These are phyloP conservation scores for Acrobasis repandana DNA, from an alignment of 2,888 invertebrate species.

Conservation along the genomic window DNA sequence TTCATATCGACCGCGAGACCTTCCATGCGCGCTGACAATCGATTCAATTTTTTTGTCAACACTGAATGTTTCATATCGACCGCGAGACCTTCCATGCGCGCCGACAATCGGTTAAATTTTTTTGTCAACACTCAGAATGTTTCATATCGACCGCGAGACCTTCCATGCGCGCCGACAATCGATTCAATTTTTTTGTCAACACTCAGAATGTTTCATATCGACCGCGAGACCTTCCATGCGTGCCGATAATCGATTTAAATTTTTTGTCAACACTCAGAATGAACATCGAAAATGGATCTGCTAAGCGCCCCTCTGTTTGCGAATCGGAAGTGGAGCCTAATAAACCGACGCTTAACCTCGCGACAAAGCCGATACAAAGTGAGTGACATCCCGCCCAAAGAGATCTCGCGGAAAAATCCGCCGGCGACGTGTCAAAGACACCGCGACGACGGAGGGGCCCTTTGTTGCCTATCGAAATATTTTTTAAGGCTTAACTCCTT, in stretches of 20 bases:
- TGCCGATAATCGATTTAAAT: too few relatives aligned
- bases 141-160: slow-evolving; percentile 73
- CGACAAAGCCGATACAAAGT: slow-evolving; percentile 82
- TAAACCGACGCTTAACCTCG: slow-evolving; percentile 80
- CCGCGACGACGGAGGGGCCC: slow-evolving; percentile 73
- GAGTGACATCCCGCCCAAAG: slow-evolving; percentile 79
- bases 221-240: too few relatives aligned
- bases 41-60: too few relatives aligned
- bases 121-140: too few relatives aligned
- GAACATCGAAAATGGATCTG: slow-evolving; percentile 62
- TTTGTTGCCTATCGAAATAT: slow-evolving; percentile 81
- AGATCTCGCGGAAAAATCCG: slow-evolving; percentile 79
- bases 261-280: slow-evolving; percentile 24
- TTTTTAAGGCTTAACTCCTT: slow-evolving; percentile 84
- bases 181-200: too few relatives aligned
- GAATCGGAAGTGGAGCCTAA: slow-evolving; percentile 77
- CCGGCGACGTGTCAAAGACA: slow-evolving; percentile 82
- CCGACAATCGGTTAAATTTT: too few relatives aligned
- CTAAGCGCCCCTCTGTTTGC: slow-evolving; percentile 71
- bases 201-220: too few relatives aligned
- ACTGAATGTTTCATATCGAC: too few relatives aligned
- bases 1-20: too few relatives aligned
- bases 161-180: slow-evolving; percentile 47
- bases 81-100: too few relatives aligned
- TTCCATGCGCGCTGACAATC: too few relatives aligned